phyloP scores from a whole-genome alignment of 1,140 invertebrate genomes.

The Phymorhynchus buccinoides region DNA sequence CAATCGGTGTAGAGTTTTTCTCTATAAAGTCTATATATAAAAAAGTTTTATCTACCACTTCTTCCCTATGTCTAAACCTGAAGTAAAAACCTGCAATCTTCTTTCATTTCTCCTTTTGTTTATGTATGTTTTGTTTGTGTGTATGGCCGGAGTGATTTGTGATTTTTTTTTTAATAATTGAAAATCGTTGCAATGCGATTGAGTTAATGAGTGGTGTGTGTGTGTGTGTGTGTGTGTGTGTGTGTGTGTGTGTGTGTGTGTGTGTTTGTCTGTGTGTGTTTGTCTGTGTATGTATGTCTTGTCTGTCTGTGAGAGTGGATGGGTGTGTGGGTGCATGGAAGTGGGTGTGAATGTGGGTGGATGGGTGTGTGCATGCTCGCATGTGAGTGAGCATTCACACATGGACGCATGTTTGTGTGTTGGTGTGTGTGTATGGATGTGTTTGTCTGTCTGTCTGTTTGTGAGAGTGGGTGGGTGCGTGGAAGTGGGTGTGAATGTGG shows the following conservation, averaged over 20 bases:
- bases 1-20: no score
- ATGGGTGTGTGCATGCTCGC: not conserved
- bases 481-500: not conserved
- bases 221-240: not conserved
- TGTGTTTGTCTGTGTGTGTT: not conserved
- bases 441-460: not conserved
- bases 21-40: no score
- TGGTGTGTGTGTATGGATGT: not conserved
- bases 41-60: no score
- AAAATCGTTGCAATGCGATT: no score
- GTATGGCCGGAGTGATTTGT: no score
- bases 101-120: no score
- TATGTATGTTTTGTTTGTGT: no score
- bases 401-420: not conserved
- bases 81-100: no score
- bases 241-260: not conserved
- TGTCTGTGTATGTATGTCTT: not conserved
- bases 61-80: no score
- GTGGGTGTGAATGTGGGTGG: no score
- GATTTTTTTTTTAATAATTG: no score
- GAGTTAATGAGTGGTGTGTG: no score
- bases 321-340: not conserved
- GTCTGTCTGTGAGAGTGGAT: not conserved
- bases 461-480: not conserved
- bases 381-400: not conserved